Evolutionary conservation across 2,113 vertebrate genomes (phyloP).

Genomic region (Hylia prasina): DNA sequence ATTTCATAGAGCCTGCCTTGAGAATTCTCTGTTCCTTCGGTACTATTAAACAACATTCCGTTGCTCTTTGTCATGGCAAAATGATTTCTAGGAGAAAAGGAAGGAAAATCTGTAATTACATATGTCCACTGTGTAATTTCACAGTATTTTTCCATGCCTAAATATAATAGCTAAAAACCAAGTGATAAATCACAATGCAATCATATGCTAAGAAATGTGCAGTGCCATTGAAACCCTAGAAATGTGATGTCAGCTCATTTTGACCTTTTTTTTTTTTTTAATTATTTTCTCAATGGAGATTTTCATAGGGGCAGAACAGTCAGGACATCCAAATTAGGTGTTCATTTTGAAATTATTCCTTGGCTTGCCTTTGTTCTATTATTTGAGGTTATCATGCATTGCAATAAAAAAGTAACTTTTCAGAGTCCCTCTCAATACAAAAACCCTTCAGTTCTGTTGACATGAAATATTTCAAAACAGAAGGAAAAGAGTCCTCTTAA

Average conservation of each 20-base stretch:
- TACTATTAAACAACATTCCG: background rate
- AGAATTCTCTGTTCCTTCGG: background rate
- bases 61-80: background rate
- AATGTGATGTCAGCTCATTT: background rate
- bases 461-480: slow-evolving; percentile 5
- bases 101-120: background rate
- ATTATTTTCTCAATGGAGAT: background rate
- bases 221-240: background rate
- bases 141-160: background rate
- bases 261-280: background rate
- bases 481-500: fast-evolving
- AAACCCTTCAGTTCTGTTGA: background rate
- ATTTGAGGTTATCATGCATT: background rate
- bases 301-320: background rate
- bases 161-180: background rate
- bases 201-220: background rate
- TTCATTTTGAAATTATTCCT: background rate
- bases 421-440: background rate
- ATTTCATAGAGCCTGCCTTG: background rate
- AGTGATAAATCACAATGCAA: background rate
- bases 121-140: background rate
- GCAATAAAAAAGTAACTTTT: background rate
- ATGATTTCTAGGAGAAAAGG: background rate
- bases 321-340: background rate
- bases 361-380: background rate